These are phyloP conservation scores for Odontomachus brunneus DNA, from an alignment of 1,140 invertebrate species.

Conservation along the genomic window DNA sequence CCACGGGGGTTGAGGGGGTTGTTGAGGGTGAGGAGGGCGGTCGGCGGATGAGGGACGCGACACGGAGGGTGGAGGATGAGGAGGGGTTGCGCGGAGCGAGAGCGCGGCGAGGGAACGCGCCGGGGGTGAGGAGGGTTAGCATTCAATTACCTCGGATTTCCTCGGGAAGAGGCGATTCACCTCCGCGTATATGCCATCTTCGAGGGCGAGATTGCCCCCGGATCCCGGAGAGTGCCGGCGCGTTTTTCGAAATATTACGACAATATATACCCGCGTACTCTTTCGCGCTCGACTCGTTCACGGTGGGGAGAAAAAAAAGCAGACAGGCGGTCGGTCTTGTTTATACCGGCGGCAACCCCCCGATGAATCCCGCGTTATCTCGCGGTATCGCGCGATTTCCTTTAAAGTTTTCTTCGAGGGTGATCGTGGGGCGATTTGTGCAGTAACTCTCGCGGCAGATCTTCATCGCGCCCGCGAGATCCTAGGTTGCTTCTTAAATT, in stretches of 20 bases:
- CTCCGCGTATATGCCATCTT: constrained; percentile 80
- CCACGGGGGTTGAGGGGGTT: constrained; percentile 24
- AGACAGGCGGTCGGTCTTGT: neutral
- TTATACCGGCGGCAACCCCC: constrained; percentile 24
- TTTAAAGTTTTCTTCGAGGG: neutral
- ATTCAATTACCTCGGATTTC: constrained; percentile 86
- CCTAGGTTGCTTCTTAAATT: no score
- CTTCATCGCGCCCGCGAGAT: no score
- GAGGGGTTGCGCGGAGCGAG: constrained; percentile 49
- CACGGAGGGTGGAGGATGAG: constrained; percentile 39
- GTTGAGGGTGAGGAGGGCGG: constrained; percentile 20
- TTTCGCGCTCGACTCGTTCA: constrained; percentile 26
- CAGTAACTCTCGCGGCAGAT: neutral
- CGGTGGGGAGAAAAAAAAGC: neutral
- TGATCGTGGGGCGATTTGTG: neutral
- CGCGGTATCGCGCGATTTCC: constrained; percentile 28
- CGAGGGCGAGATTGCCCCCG: constrained; percentile 79
- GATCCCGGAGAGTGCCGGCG: constrained; percentile 75
- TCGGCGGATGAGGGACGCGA: constrained; percentile 53
- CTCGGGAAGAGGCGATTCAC: constrained; percentile 82
- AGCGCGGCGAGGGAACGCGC: constrained; percentile 36
- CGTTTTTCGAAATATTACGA: constrained; percentile 80
- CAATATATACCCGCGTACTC: constrained; percentile 74
- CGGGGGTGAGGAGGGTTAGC: constrained; percentile 72
- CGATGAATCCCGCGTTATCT: constrained; percentile 44